Percentiles rank a stretch among this genome's conserved stretches.
phyloP scores from a whole-genome alignment of 2,797 vertebrate species.

The Somateria mollissima region DNA sequence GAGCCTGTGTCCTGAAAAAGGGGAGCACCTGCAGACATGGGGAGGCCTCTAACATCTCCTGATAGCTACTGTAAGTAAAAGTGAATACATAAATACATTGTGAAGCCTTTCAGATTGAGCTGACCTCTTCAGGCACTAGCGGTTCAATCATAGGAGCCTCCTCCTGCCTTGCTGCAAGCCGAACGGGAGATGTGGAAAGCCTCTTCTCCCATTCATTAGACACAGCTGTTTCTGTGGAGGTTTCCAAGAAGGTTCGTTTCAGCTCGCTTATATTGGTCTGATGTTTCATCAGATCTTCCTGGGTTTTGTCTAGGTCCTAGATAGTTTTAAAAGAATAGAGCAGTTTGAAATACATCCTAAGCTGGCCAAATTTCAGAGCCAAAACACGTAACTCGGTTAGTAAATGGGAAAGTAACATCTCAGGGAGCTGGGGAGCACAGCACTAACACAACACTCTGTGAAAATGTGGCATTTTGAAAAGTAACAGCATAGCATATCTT shows the following conservation, averaged over 20 bases:
- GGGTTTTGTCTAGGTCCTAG: conserved; percentile 88
- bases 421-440: conserved; percentile 60
- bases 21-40: background rate
- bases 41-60: background rate
- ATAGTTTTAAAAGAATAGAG: conserved; percentile 75
- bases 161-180: conserved; percentile 84
- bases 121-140: conserved; percentile 91
- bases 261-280: conserved; percentile 94
- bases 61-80: background rate
- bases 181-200: conserved; percentile 88
- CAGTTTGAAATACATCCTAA: conserved; percentile 25
- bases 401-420: conserved; percentile 65
- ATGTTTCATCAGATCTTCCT: conserved; percentile 90
- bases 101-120: conserved; percentile 61
- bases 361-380: conserved; percentile 7
- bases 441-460: conserved; percentile 78
- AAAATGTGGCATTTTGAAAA: conserved; percentile 78
- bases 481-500: conserved; percentile 65
- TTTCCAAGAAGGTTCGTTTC: conserved; percentile 97
- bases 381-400: conserved; percentile 66
- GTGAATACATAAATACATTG: background rate
- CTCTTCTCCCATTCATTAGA: conserved; percentile 95
- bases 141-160: conserved; percentile 92
- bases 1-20: background rate
- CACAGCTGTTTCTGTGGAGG: conserved; percentile 77